A percentile compares a stretch with the other conserved stretches of the same genome.
Conservation (phyloP, 2,113 vertebrate species). For the Caranx ignobilis region DNA sequence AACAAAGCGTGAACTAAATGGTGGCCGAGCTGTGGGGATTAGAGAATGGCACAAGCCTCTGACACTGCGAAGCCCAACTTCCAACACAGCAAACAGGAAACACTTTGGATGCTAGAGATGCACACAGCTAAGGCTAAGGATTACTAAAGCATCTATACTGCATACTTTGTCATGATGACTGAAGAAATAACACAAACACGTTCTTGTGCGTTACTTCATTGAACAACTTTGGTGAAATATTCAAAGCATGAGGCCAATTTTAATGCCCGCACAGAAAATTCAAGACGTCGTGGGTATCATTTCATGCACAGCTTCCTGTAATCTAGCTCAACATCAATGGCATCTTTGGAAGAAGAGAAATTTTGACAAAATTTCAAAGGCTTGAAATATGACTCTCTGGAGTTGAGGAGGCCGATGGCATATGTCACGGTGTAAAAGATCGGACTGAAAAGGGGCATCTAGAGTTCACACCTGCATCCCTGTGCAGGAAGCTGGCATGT, state of each 20-base stretch:
- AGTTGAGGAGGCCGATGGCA: slow-evolving; percentile 7
- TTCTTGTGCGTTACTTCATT: neutral
- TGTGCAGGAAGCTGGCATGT: neutral
- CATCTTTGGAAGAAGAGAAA: neutral
- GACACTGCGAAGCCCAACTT: slow-evolving; percentile 21
- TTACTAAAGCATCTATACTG: neutral
- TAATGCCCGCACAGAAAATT: neutral
- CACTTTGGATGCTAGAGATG: slow-evolving; percentile 14
- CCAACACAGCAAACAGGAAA: slow-evolving; percentile 27
- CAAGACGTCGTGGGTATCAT: neutral
- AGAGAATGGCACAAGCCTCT: slow-evolving; percentile 26
- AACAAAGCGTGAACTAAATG: slow-evolving; percentile 62
- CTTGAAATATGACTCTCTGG: neutral
- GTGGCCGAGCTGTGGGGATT: slow-evolving; percentile 60
- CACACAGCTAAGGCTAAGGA: neutral
- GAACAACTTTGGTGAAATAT: neutral
- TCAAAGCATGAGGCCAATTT: neutral
- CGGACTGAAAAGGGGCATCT: slow-evolving; percentile 36
- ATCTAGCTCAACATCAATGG: neutral
- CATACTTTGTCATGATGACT: no score
- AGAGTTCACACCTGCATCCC: slow-evolving; percentile 23
- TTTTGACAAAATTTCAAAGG: neutral
- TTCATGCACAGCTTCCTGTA: neutral
- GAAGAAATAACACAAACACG: neutral
- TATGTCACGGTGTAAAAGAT: slow-evolving; percentile 18